A percentile compares a stretch with the other conserved stretches of the same genome.
Conservation (phyloP, 2,888 invertebrate species). For the Leptopterna dolabrata region DNA sequence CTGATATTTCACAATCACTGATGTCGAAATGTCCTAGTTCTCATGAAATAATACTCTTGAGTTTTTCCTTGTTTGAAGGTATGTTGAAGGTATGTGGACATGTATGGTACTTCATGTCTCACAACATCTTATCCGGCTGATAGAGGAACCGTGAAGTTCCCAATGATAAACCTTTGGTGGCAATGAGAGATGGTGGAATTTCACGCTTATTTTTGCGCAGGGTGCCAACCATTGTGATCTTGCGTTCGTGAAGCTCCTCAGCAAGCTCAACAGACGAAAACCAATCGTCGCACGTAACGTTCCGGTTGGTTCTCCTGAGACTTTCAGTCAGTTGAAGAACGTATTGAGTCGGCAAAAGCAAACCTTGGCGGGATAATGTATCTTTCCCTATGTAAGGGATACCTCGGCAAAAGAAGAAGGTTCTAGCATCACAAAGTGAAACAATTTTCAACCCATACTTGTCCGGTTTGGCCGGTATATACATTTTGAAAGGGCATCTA, state of each 20-base stretch:
- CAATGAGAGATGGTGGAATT: constrained; percentile 62
- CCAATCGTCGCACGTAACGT: constrained; percentile 61
- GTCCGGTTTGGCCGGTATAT: constrained; percentile 53
- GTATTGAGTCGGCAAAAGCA: constrained; percentile 54
- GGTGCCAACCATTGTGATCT: constrained; percentile 59
- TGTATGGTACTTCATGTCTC: no score
- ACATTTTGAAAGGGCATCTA: constrained; percentile 50
- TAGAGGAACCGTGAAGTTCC: constrained; percentile 41
- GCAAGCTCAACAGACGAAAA: constrained; percentile 45
- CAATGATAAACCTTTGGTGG: constrained; percentile 14
- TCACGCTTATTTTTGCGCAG: no score
- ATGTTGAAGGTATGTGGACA: no score
- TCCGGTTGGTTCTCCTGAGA: constrained; percentile 58
- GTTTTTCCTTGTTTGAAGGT: no score
- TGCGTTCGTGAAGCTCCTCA: constrained; percentile 58
- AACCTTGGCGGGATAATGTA: constrained; percentile 33
- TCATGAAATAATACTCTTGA: no score
- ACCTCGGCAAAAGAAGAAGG: constrained; percentile 44
- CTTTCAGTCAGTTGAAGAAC: constrained; percentile 55
- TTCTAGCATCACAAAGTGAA: no score
- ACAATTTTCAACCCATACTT: no score
- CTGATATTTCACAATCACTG: no score
- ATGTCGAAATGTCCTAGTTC: no score
- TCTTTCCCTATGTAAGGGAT: constrained; percentile 58
- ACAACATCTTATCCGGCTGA: constrained; percentile 41